Evolutionary conservation across 2,113 vertebrate genomes (phyloP).

Genomic region (Cettia cetti): DNA sequence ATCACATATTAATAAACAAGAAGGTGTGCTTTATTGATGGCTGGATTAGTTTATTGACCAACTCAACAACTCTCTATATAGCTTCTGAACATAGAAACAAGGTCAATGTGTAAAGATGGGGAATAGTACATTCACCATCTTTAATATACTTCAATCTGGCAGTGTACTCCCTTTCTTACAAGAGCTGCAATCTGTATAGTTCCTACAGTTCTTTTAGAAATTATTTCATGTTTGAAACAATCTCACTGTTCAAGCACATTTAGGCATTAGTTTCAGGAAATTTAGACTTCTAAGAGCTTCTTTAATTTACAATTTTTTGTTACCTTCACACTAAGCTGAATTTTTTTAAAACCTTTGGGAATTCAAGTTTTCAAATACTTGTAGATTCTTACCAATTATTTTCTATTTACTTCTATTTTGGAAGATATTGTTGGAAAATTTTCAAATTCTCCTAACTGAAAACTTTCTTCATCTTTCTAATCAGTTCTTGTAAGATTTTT

Average conservation of each 20-base stretch:
- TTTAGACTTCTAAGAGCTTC: not conserved
- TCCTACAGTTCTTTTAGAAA: not conserved
- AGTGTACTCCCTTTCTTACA: not conserved
- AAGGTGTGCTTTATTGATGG: constrained; percentile 80
- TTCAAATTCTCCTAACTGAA: not conserved
- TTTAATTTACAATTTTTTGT: not conserved
- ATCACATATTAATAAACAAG: constrained; percentile 86
- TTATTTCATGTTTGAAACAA: not conserved
- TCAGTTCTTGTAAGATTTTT: not conserved
- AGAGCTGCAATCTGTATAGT: not conserved
- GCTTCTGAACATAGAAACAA: constrained; percentile 77
- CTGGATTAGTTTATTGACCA: constrained; percentile 83
- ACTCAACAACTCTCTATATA: constrained; percentile 55
- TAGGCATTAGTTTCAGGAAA: not conserved
- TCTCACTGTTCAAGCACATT: not conserved
- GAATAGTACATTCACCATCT: constrained; percentile 41
- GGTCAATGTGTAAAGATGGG: constrained; percentile 74
- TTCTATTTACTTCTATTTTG: not conserved
- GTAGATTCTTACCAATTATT: not conserved
- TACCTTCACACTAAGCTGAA: not conserved
- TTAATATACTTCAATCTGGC: constrained; percentile 15
- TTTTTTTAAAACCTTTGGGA: not conserved
- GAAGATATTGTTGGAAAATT: not conserved
- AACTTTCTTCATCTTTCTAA: not conserved
- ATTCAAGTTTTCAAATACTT: not conserved